Base-by-base conservation (phyloP, 2,888 invertebrate species). In the Cephonodes hylas region DNA sequence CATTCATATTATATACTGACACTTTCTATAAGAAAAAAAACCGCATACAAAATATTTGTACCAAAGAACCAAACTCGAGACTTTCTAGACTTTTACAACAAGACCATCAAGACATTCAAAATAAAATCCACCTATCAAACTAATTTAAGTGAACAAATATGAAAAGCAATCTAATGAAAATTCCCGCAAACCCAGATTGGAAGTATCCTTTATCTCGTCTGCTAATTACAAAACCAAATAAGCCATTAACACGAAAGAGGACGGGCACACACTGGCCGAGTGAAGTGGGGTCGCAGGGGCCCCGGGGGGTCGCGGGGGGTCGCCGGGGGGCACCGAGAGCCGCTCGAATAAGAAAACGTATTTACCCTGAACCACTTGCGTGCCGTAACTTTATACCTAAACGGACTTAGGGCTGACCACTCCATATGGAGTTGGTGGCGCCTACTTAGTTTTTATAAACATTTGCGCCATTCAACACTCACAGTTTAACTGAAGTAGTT, bases 161-260 rank as follows among this genome's bases (percentile, higher is more conserved):
- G 1, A 6, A 38, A 38, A 38, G n/a, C 10, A 46, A 23, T 25
- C 23, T 25, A 23, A 2, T 15, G n/a, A 44, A 7, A 44, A 4
- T 18, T 44, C 20, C 10, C 22, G 3, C 22, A 22, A n/a, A n/a
- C 3, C 0, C 31, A 53, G 18, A 31, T 53, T 53, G 53, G 31
- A 53, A 53, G 10, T 53, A 53, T 53, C 53, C 53, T 31, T 53
- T 53, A 53, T 10, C 53, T 44, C 38, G 38, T 38, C 3, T n/a
- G 72, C 78, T 82, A 85, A 86, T 86, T 84, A 85, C 81, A 73
- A 78, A 80, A 70, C 72, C 84, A 86, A 86, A 84, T 83, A 85
- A 76, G 78, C 79, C 80, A 80, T 75, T 75, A 75, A 76, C 77
- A 74, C 74, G 71, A 72, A 64, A 69, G 64, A 66, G 68, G 71